Base-by-base conservation (phyloP, 2,888 invertebrate genomes). In the Rutpela maculata region DNA sequence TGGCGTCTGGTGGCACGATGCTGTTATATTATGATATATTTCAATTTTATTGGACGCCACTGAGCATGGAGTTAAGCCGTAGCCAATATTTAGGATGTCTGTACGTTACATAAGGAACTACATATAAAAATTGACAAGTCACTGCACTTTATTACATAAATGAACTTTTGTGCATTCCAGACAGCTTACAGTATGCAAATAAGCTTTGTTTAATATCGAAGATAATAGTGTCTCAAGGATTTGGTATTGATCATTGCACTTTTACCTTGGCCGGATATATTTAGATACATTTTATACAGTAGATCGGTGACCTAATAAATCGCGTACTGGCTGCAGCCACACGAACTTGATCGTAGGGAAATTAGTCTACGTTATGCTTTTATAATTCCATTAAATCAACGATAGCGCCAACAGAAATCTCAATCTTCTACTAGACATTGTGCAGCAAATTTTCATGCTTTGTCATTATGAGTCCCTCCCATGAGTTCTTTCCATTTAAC, bases 211-310 rank as follows among this genome's bases (percentile, higher is more conserved):
- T 31, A 66, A 75, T 79, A 78, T 79, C 71, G 76, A 69, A 75
- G 57, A 76, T 81, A 79, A 81, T 81, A 74, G 75, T 55, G 81
- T 81, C 81, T 81, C 81, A 81, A 81, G 81, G 81, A 80, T 78
- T 76, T 73, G 76, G 78, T 75, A 77, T 79, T 81, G 81, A 81
- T 78, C 81, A 69, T 78, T 78, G 81, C 81, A 79, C 81, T 79
- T 79, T 77, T 76, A 79, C 81, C 81, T 81, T 81, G 79, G 77
- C 76, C 71, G 75, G 57, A 43, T 75, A 75, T 62, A 67, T 75
- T 75, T 75, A 78, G 75, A 68, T 38, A 35, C 50, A 50, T 65
- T 71, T 67, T 71, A 69, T 59, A 31, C 69, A 6, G 56, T 38
- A 60, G 71, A 72, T 72, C 72, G 66, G 17, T 35, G 57, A 67